phyloP scores from a whole-genome alignment of 2,113 vertebrate genomes.

The Hippocampus guttulatus region DNA sequence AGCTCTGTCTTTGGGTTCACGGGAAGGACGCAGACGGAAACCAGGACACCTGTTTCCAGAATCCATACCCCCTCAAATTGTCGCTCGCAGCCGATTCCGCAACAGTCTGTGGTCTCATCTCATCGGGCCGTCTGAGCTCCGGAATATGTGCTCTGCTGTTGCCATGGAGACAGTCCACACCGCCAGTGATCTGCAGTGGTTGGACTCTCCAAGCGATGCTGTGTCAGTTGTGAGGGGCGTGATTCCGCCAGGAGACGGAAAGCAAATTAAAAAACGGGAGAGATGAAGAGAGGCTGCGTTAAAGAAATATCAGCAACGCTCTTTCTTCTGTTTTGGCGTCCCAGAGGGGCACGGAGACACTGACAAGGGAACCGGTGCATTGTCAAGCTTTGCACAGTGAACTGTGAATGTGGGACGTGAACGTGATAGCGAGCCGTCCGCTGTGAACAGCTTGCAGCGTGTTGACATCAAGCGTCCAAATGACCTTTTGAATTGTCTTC shows the following conservation, averaged over 20 bases:
- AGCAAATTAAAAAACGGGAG: slow-evolving; percentile 15
- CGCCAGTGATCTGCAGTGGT: slow-evolving; percentile 14
- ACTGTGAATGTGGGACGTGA: background rate
- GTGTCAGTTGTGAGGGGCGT: slow-evolving; percentile 36
- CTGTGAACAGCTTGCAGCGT: background rate
- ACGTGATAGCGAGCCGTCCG: background rate
- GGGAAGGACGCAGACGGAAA: slow-evolving; percentile 15
- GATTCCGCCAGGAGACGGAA: slow-evolving; percentile 16
- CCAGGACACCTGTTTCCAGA: background rate
- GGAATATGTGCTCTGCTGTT: slow-evolving; percentile 34
- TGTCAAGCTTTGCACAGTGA: slow-evolving; percentile 1
- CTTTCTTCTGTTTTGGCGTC: slow-evolving; percentile 9
- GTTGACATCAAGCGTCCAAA: background rate
- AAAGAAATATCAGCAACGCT: slow-evolving; percentile 4
- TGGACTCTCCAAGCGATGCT: slow-evolving; percentile 25
- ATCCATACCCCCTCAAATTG: background rate
- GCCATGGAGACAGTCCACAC: slow-evolving; percentile 37
- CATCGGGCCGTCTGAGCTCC: slow-evolving; percentile 20
- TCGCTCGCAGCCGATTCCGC: background rate
- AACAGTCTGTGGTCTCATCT: slow-evolving; percentile 1
- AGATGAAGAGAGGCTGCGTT: background rate
- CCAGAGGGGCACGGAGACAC: slow-evolving; percentile 10
- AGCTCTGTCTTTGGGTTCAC: slow-evolving; percentile 26
- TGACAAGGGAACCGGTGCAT: slow-evolving; percentile 8
- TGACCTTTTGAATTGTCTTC: slow-evolving; percentile 33